Conservation (phyloP, 2,888 invertebrate species). For the Cosmorhoe ocellata region DNA sequence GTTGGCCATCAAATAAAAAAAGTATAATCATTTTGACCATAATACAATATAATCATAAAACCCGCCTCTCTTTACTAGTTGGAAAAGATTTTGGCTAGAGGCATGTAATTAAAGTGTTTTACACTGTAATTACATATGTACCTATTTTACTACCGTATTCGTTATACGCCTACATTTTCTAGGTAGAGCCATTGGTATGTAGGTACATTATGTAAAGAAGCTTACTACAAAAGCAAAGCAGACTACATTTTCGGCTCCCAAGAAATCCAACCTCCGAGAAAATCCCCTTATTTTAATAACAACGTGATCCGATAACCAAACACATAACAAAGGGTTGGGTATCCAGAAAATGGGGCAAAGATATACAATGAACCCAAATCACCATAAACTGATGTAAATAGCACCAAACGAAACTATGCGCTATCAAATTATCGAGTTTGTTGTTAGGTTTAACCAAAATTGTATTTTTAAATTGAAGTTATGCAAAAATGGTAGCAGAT, state of each 20-base stretch:
- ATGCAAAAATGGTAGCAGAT: neutral
- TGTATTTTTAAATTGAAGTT: too few relatives aligned
- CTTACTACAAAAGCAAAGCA: conserved; percentile 2
- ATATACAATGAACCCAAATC: conserved; percentile 15
- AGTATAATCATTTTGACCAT: too few relatives aligned
- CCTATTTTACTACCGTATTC: too few relatives aligned
- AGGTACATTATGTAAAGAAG: conserved; percentile 1
- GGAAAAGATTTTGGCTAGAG: too few relatives aligned
- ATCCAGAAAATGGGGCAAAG: conserved; percentile 15
- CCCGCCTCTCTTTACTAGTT: too few relatives aligned
- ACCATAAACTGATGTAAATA: conserved; percentile 15
- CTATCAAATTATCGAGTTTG: too few relatives aligned
- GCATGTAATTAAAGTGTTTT: too few relatives aligned
- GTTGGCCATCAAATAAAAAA: too few relatives aligned
- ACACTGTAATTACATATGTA: too few relatives aligned
- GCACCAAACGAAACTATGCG: too few relatives aligned
- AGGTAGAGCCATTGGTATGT: neutral
- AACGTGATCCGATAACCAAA: conserved; percentile 27
- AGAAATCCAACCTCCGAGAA: conserved; percentile 11
- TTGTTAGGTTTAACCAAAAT: too few relatives aligned
- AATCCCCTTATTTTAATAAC: conserved; percentile 22
- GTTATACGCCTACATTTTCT: neutral
- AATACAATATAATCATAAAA: too few relatives aligned
- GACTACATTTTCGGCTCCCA: conserved; percentile 5
- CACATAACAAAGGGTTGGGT: conserved; percentile 15